Conservation (phyloP, 2,797 vertebrate genomes). For the Loris lydekkerianus region DNA sequence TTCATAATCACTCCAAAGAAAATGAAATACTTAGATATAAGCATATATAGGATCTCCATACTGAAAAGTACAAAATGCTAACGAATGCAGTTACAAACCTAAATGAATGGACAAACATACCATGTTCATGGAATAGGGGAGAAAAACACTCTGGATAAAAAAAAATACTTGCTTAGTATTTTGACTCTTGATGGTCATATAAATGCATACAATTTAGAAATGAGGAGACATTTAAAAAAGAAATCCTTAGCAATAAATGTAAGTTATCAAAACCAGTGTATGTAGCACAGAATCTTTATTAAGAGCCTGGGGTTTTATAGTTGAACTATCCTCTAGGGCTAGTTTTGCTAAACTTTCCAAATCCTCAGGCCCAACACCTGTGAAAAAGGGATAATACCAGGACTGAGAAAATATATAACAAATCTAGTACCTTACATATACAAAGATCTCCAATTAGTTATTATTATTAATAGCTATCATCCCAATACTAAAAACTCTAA, state of each 20-base stretch:
- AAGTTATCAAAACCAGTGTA: slow-evolving; percentile 11
- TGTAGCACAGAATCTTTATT: background rate
- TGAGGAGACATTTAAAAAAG: background rate
- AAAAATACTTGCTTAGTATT: background rate
- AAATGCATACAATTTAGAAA: background rate
- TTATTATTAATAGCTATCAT: background rate
- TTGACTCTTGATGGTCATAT: background rate
- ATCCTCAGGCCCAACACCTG: background rate
- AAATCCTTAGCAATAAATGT: background rate
- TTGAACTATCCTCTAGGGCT: background rate
- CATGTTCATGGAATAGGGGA: too few relatives aligned
- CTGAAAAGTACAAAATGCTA: too few relatives aligned
- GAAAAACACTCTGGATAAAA: background rate
- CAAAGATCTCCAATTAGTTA: background rate
- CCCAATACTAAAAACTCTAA: background rate
- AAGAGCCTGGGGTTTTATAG: background rate
- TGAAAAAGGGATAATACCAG: background rate
- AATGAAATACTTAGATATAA: too few relatives aligned
- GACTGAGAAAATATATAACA: slow-evolving; percentile 27
- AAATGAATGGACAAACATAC: too few relatives aligned
- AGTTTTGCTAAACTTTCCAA: slow-evolving; percentile 9
- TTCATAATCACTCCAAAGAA: too few relatives aligned
- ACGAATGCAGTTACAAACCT: too few relatives aligned
- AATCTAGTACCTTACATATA: background rate
- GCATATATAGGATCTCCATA: too few relatives aligned